These are phyloP conservation scores for Thaumetopoea pityocampa DNA, from an alignment of 1,140 invertebrate species.

Conservation along the genomic window DNA sequence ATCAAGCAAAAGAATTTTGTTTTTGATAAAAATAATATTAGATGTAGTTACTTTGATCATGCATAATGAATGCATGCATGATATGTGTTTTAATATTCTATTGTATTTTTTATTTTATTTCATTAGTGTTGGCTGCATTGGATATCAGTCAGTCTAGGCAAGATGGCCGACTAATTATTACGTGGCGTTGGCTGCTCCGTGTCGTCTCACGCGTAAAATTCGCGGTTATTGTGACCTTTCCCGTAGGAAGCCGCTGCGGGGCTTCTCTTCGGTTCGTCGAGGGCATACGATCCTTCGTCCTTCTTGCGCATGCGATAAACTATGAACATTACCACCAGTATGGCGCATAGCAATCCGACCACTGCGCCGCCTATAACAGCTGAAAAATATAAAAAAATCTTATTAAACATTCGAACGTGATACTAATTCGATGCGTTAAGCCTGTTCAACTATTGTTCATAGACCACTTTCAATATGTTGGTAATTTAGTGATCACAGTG, in stretches of 20 bases:
- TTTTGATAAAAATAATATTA: too few relatives aligned
- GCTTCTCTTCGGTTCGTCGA: slow-evolving; percentile 97
- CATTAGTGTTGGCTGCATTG: too few relatives aligned
- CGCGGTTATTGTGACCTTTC: slow-evolving; percentile 91
- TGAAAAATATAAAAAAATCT: slow-evolving; percentile 77
- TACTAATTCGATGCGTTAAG: too few relatives aligned
- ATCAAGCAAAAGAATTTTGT: too few relatives aligned
- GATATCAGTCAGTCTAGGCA: slow-evolving; percentile 12
- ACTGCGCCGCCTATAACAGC: slow-evolving; percentile 99
- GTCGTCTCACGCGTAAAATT: slow-evolving; percentile 94
- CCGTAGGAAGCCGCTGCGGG: slow-evolving; percentile 93
- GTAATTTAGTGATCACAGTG: too few relatives aligned
- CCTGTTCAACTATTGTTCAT: too few relatives aligned
- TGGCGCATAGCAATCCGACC: slow-evolving; percentile 96
- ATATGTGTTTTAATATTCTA: too few relatives aligned
- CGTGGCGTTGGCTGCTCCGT: slow-evolving; percentile 67
- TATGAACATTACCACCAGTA: slow-evolving; percentile 99
- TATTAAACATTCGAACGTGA: too few relatives aligned
- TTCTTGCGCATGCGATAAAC: slow-evolving; percentile 99
- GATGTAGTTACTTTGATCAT: too few relatives aligned
- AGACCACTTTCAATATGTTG: too few relatives aligned
- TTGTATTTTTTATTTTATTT: too few relatives aligned
- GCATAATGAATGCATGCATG: too few relatives aligned
- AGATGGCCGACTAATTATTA: slow-evolving; percentile 42
- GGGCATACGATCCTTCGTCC: slow-evolving; percentile 98